Evolutionary conservation across 2,113 vertebrate species (phyloP).

Genomic region (Heterotilapia buettikoferi): DNA sequence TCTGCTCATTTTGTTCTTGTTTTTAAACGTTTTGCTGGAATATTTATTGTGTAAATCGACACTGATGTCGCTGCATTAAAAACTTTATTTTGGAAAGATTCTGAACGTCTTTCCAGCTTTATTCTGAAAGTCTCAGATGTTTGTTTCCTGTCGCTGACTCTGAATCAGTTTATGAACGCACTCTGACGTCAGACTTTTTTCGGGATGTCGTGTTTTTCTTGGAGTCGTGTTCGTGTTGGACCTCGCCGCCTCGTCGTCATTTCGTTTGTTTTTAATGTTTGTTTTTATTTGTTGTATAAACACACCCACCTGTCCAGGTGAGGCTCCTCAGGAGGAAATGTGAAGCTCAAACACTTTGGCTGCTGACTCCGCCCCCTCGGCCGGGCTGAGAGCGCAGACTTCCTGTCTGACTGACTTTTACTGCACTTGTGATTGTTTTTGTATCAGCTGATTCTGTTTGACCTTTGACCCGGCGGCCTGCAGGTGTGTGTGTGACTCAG

Average conservation of each 20-base stretch:
- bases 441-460: neutral
- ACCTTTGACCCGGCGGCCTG: neutral
- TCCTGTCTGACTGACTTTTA: neutral
- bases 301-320: neutral
- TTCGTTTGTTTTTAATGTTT: neutral
- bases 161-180: fast-evolving
- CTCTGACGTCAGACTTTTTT: neutral
- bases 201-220: neutral
- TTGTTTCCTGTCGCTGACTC: neutral
- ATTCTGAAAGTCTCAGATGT: neutral
- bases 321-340: neutral
- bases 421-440: neutral
- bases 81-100: neutral
- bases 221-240: neutral
- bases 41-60: neutral
- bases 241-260: neutral
- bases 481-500: slow-evolving; percentile 39
- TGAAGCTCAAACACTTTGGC: neutral
- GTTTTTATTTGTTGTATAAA: neutral
- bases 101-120: neutral
- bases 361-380: neutral
- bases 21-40: neutral
- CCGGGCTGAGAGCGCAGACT: neutral
- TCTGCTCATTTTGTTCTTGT: fast-evolving
- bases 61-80: fast-evolving